Base-by-base conservation (phyloP, 2,113 vertebrate genomes). In the Physeter macrocephalus region DNA sequence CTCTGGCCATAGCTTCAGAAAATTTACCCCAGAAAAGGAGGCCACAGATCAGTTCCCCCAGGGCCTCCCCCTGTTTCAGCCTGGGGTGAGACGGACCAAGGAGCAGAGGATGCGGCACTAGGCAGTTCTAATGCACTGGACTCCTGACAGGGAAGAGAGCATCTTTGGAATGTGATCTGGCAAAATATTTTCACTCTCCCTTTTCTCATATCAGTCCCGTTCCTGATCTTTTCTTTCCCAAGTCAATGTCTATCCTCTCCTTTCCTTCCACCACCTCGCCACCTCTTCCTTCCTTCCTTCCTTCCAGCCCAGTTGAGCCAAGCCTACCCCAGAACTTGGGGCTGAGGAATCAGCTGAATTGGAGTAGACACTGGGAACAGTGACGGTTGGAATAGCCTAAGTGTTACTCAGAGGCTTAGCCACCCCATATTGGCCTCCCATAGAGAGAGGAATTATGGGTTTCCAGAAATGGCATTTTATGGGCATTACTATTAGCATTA, bases 381-480 rank as follows among this genome's bases (percentile, higher is more conserved):
- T 18, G n/a, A 75, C 3, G n/a, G 29, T 15, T 81, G 20, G 15
- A 81, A 36, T 34, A 64, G 20, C 31, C 36, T 57, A 20, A 41
- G 25, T 31, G 34, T 84, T 29, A 27, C 3, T 21, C 27, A 9
- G 66, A 46, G 29, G 31, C 27, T 95, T 6, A 41, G 13, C n/a
- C 64, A 5, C 69, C 20, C 57, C 36, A 57, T 3, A 49, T 2
- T 69, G 41, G 36, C n/a, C 21, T 87, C 21, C 74, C 61, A 29
- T 4, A 67, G 81, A 82, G 67, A 67, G 8, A 90, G 8, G 92
- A 84, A 96, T 64, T 29, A 49, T 18, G n/a, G 7, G 18, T 77
- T 95, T 82, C 25, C 13, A 84, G 57, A 93, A 92, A 46, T 75
- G 46, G 36, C 21, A 71, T 80, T 91, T 86, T 78, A 31, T 54